These are phyloP conservation scores for Melangyna quadrimaculata DNA, from an alignment of 2,888 invertebrate species.

Conservation along the genomic window DNA sequence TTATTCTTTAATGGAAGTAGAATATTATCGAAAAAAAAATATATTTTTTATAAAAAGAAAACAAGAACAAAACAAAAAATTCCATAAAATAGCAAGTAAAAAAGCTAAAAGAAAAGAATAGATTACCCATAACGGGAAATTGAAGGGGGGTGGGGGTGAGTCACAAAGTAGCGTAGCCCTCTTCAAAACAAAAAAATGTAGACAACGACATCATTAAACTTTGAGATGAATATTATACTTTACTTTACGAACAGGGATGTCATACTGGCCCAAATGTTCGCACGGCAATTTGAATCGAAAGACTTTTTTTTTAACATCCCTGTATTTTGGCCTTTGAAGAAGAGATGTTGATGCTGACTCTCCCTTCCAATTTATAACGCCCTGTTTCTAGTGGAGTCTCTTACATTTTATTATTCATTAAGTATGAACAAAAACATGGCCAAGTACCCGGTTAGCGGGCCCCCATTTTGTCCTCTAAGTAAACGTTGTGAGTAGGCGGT, in stretches of 20 bases:
- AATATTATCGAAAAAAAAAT: constrained; percentile 40
- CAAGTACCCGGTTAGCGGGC: constrained; percentile 61
- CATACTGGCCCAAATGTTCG: background rate
- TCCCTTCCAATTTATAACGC: background rate
- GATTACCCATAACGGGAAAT: constrained; percentile 62
- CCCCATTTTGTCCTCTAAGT: constrained; percentile 30
- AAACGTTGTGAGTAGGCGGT: constrained; percentile 53
- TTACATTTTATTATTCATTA: constrained; percentile 70
- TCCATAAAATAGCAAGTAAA: constrained; percentile 32
- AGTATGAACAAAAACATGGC: constrained; percentile 69
- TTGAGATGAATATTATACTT: constrained; percentile 62
- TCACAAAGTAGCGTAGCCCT: background rate
- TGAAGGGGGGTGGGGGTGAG: constrained; percentile 29
- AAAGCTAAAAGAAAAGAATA: constrained; percentile 37
- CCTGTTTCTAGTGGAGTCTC: constrained; percentile 28
- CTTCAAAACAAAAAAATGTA: constrained; percentile 10
- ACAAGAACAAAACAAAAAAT: constrained; percentile 11
- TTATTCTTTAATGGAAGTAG: constrained; percentile 40
- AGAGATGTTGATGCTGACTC: background rate
- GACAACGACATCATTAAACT: constrained; percentile 62
- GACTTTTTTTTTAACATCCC: constrained; percentile 10
- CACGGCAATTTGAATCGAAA: background rate
- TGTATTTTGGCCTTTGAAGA: background rate
- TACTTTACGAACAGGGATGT: constrained; percentile 22
- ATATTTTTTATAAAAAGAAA: constrained; percentile 35